Evolutionary conservation across 2,888 invertebrate genomes (phyloP).

Genomic region (Rosalia funebris): DNA sequence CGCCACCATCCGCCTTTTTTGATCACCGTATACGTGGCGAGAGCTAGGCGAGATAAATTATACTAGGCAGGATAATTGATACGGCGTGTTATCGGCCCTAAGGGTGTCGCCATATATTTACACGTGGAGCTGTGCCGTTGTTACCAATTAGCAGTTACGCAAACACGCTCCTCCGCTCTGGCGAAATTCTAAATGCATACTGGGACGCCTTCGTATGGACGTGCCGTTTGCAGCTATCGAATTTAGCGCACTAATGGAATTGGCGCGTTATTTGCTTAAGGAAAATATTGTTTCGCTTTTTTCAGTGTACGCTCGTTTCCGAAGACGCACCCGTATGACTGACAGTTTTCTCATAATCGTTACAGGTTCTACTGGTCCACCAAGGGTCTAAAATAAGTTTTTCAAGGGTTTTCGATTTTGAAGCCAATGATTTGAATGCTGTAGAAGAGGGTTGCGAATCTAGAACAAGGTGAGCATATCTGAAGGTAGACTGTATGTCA

Average conservation of each 20-base stretch:
- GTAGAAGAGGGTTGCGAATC: slow-evolving; percentile 80
- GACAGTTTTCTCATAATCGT: not conserved
- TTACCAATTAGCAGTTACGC: slow-evolving; percentile 5
- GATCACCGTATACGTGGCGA: no score
- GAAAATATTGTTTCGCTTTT: no score
- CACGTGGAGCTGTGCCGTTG: slow-evolving; percentile 4
- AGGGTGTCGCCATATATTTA: slow-evolving; percentile 9
- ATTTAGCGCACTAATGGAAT: no score
- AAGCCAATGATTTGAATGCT: slow-evolving; percentile 83
- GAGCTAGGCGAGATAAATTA: slow-evolving; percentile 1
- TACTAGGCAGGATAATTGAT: slow-evolving; percentile 8
- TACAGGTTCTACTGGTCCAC: slow-evolving; percentile 86
- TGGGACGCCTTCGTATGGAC: no score
- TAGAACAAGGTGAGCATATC: slow-evolving; percentile 73
- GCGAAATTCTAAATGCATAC: not conserved
- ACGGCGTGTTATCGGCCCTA: slow-evolving; percentile 9
- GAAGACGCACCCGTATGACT: no score
- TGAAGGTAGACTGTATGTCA: no score
- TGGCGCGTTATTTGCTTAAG: no score
- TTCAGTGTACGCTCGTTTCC: no score
- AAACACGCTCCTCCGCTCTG: not conserved
- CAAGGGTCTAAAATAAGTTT: slow-evolving; percentile 92
- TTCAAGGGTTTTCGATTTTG: slow-evolving; percentile 93
- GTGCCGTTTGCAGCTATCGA: no score
- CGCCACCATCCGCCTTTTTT: no score